These are phyloP conservation scores for Tyria jacobaeae DNA, from an alignment of 2,888 invertebrate genomes.

Conservation along the genomic window DNA sequence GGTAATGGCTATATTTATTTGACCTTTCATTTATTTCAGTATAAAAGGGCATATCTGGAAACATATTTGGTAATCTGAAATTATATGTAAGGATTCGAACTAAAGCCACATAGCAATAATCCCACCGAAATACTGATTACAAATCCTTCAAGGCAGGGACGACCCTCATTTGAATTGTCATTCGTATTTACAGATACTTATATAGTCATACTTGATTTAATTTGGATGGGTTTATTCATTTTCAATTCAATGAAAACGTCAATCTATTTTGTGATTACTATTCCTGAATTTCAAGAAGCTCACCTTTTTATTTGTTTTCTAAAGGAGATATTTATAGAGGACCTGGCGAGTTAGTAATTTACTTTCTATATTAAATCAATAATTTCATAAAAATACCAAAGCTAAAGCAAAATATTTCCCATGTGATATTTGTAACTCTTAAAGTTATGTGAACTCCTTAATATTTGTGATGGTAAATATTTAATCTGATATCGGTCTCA, in stretches of 20 bases:
- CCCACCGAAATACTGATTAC: constrained; percentile 56
- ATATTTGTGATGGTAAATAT: too few relatives aligned
- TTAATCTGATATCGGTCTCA: constrained; percentile 22
- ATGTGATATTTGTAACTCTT: constrained; percentile 38
- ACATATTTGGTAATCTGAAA: constrained; percentile 46
- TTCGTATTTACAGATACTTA: constrained; percentile 52
- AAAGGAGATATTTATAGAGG: constrained; percentile 35
- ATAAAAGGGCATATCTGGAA: constrained; percentile 49
- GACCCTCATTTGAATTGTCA: constrained; percentile 52
- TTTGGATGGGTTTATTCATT: constrained; percentile 53
- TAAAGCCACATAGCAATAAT: constrained; percentile 53
- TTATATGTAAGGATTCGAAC: constrained; percentile 53
- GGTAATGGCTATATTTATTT: constrained; percentile 50
- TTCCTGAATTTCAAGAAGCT: constrained; percentile 35
- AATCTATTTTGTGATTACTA: constrained; percentile 47
- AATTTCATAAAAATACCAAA: constrained; percentile 35
- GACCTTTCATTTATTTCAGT: constrained; percentile 57
- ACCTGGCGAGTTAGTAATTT: constrained; percentile 42
- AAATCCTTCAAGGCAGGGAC: constrained; percentile 46
- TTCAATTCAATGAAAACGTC: constrained; percentile 51
- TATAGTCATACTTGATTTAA: constrained; percentile 56
- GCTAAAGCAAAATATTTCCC: constrained; percentile 39
- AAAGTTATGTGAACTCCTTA: too few relatives aligned
- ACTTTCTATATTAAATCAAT: constrained; percentile 42
- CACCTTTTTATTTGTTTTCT: constrained; percentile 28